Base-by-base conservation (phyloP, 2,113 vertebrate genomes). In the Leptosomus discolor region DNA sequence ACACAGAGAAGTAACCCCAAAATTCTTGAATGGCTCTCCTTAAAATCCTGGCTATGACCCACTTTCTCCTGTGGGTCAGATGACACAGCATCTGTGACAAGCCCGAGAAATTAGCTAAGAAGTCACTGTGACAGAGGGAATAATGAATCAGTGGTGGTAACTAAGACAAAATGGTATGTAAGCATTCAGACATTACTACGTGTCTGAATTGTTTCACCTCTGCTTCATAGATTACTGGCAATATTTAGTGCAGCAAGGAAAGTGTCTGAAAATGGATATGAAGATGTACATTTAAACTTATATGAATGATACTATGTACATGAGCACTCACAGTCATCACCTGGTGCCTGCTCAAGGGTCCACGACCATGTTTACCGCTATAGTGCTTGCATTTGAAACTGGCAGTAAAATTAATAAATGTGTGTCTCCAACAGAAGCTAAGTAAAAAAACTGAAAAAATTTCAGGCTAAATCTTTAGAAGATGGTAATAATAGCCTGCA, bases 391-490 rank as follows among this genome's bases (percentile, higher is more conserved):
- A 0, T 24, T 37, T 89, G 67, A 65, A 86, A 88, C 15, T 4
- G 19, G 32, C 24, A 21, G 18, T 11, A 29, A 64, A 83, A 43
- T 34, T 45, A 77, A 63, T 61, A 90, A 68, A 85, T 4, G 5
- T 15, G 17, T 57, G 24, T 19, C 61, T 82, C 70, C 11, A 24
- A 27, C 8, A 24, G 9, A 21, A 5, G 6, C 5, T 67, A 21
- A 50, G 78, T 81, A 43, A 77, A 78, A 78, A 12, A 57, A 8
- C 30, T 60, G 27, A 34, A 82, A 64, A n/a, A 14, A n/a, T 37
- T 94, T 95, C 73, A 27, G 92, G 46, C 12, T 92, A 89, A 83
- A 36, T 65, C 63, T 92, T 91, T 83, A 69, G 90, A 26, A 92
- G 85, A 73, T 46, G 54, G 46, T 29, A 95, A 60, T 15, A 51